Evolutionary conservation across 2,797 vertebrate species (phyloP), one percentile per base, ranked within the genome.

Genomic region (Tauraco hartlaubi): DNA sequence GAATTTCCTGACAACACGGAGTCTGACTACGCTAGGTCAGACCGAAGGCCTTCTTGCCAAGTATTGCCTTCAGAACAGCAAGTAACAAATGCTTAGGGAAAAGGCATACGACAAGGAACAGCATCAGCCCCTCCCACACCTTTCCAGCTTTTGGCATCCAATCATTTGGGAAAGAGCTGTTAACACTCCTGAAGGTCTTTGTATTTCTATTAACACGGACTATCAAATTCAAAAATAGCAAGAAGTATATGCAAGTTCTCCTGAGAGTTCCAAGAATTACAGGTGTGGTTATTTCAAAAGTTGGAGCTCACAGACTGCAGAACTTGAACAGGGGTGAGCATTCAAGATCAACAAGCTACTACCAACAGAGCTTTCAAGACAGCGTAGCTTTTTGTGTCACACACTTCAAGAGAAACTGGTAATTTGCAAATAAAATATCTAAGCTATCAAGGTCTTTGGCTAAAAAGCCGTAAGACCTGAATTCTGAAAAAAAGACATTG

Each of bases 81-180:
- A 75, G 69, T 28, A 85, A 44, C 5, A 75, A 85, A 54, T 5
- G 51, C 25, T 43, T 7, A 58, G 80, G 85, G 90, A 85, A 92
- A 85, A 82, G 76, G 56, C 48, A 93, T 15, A 71, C 51, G 78
- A 94, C 79, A 90, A 94, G 80, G 74, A 93, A 62, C 69, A 91
- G 71, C 86, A 95, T 41, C 91, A 82, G 54, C 63, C 67, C 78
- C 92, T 88, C 71, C 78, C 51, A 41, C 52, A 87, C 74, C 86
- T 86, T 72, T 52, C 83, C 76, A 68, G 82, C 41, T 61, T 64
- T 49, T 78, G 87, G 83, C 87, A 88, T 43, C 46, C 68, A 76
- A 68, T 4, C 37, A 20, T 33, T 33, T 81, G 62, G 80, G 46
- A 85, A 94, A 64, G 64, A 44, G 68, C 49, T 85, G 25, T n/a